Percentiles rank a stretch among this genome's conserved stretches.
Conservation (phyloP, 2,888 invertebrate genomes). For the Metellina segmentata region DNA sequence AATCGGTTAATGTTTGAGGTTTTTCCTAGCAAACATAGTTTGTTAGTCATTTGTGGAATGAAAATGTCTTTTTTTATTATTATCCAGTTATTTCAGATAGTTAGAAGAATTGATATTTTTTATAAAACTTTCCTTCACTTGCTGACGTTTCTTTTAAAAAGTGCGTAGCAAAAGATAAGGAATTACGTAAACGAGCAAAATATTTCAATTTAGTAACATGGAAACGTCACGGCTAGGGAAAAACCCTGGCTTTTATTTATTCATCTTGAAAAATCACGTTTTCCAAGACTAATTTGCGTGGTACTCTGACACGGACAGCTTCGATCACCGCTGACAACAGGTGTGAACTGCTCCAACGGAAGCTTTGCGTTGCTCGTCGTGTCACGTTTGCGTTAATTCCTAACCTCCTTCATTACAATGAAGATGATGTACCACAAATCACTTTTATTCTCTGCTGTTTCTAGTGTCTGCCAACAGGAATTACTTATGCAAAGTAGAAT, state of each 20-base stretch:
- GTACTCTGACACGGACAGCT: conserved; percentile 29
- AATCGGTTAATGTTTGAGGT: too few species aligned
- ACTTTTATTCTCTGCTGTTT: background rate
- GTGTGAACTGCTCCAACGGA: conserved; percentile 49
- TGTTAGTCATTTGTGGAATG: too few species aligned
- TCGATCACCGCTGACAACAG: conserved; percentile 61
- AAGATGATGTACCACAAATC: background rate
- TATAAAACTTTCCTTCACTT: background rate
- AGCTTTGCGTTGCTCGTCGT: background rate
- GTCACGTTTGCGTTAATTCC: conserved; percentile 18
- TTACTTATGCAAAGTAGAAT: background rate
- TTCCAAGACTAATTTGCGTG: conserved; percentile 37
- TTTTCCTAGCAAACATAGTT: too few species aligned
- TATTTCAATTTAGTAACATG: conserved; percentile 14
- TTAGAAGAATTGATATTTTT: background rate
- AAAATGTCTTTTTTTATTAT: too few species aligned
- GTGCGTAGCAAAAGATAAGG: background rate
- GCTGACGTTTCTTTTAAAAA: background rate
- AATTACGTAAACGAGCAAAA: background rate
- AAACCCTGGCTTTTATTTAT: conserved; percentile 48
- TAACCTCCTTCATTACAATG: background rate
- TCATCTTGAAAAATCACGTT: conserved; percentile 49
- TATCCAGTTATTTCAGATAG: too few species aligned
- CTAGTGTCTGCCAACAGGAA: background rate
- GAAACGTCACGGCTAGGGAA: conserved; percentile 53